Base-by-base conservation (phyloP, 2,113 vertebrate species). In the Xenopus laevis region DNA sequence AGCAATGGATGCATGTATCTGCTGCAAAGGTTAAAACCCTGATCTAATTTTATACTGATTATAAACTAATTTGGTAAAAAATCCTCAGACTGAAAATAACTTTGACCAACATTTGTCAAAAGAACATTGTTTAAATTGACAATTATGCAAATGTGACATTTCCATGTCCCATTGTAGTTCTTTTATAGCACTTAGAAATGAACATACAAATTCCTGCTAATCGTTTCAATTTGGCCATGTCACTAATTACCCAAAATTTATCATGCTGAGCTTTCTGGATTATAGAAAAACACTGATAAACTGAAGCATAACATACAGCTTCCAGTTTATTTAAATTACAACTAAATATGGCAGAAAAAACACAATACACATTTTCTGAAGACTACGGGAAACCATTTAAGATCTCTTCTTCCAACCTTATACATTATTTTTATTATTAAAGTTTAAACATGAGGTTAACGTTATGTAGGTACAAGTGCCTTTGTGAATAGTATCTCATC, bases 121-220 rank as follows among this genome's bases (percentile, higher is more conserved):
- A 82, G 69, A 83, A 74, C 63, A 86, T 84, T 86, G 84, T 85
- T 84, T 88, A 84, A 81, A 63, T 65, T 79, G 82, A 83, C 74
- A 85, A 72, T 78, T 85, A 88, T 82, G 86, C 79, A 84, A 87
- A 87, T 87, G 83, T 20, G 83, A 89, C 84, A 87, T 89, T 89
- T 89, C 78, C 69, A 61, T 75, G 62, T 13, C 7, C 75, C 79
- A 80, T 64, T 78, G 79, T 71, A 68, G 50, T 65, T 74, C 53
- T 84, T 81, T 65, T 12, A 73, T 71, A 20, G 69, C 68, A 81
- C 75, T 78, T 81, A 72, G 81, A 69, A 85, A 79, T 74, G 79
- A 87, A 81, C 65, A 65, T 79, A 23, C 71, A 77, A 9, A 77
- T 40, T 74, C 46, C 68, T 23, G 77, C 64, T 69, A 85, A 78